These are phyloP conservation scores for Fratercula arctica DNA, from an alignment of 2,797 vertebrate genomes.

Conservation along the genomic window DNA sequence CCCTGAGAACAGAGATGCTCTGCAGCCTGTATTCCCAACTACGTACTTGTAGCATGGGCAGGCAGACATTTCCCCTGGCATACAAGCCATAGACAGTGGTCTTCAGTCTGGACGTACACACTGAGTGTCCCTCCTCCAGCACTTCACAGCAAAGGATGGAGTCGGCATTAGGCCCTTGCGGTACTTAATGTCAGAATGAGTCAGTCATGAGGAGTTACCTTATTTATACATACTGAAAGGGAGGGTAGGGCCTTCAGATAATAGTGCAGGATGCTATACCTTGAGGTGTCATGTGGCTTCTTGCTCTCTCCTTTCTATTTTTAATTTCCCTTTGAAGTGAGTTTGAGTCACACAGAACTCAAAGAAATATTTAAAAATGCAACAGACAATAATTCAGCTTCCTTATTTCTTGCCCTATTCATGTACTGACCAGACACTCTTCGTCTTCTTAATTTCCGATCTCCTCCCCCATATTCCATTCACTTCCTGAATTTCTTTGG, in stretches of 20 bases:
- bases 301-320: constrained; percentile 9
- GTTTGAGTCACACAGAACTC: neutral
- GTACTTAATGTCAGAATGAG: neutral
- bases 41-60: neutral
- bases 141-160: neutral
- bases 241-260: neutral
- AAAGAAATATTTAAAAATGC: neutral
- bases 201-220: neutral
- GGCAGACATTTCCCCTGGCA: neutral
- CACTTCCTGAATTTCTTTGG: constrained; percentile 10
- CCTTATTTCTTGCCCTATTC: neutral
- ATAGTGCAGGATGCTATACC: neutral
- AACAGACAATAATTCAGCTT: neutral
- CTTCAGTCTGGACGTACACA: neutral
- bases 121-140: neutral
- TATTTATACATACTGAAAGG: neutral
- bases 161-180: neutral
- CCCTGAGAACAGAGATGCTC: neutral
- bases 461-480: neutral
- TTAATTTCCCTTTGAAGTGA: constrained; percentile 28
- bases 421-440: neutral
- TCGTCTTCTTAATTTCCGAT: neutral
- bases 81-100: neutral
- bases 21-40: neutral
- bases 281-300: neutral